Evolutionary conservation across 2,113 vertebrate species (phyloP), one percentile per base, ranked within the genome.

Genomic region (Paramisgurnus dabryanus): DNA sequence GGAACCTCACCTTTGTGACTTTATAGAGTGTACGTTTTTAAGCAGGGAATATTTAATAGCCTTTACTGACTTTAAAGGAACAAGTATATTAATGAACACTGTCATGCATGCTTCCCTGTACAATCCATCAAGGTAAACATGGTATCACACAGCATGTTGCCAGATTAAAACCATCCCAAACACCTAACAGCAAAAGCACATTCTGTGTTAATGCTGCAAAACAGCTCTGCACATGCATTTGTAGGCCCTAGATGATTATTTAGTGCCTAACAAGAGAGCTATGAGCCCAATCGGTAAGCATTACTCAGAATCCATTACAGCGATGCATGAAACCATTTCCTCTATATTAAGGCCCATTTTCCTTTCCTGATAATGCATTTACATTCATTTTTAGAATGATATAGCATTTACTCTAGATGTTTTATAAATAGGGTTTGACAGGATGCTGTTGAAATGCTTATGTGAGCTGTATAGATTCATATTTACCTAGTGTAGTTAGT

Each of bases 271-370:
- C 6, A 45, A 22, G n/a, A 27, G 5, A 49, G 7, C 43, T 11
- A 49, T 68, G n/a, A 22, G 1, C 40, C 40, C 11, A 22, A 60
- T 60, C 6, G 7, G 55, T 15, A 27, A 73, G 71, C 71, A 61
- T 73, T 18, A 60, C 40, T 60, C n/a, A 73, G 70, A 73, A 60
- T 61, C 55, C 40, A 73, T 60, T 73, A 49, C n/a, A 78, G 78
- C 39, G 85, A 86, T 83, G 80, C 74, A 82, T 82, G 67, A 85
- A 89, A 82, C 78, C 67, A 75, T 87, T 87, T 76, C 40, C 74
- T 76, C 71, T 70, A 82, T 80, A 85, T 85, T 87, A 88, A 61
- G 81, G 82, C 75, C 55, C 18, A 73, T 73, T 53, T 63, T 58
- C 80, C 58, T 40, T 73, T 40, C 17, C 15, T 41, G 60, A 2